phyloP scores from a whole-genome alignment of 2,113 vertebrate species.

The Oenanthe oenanthe region DNA sequence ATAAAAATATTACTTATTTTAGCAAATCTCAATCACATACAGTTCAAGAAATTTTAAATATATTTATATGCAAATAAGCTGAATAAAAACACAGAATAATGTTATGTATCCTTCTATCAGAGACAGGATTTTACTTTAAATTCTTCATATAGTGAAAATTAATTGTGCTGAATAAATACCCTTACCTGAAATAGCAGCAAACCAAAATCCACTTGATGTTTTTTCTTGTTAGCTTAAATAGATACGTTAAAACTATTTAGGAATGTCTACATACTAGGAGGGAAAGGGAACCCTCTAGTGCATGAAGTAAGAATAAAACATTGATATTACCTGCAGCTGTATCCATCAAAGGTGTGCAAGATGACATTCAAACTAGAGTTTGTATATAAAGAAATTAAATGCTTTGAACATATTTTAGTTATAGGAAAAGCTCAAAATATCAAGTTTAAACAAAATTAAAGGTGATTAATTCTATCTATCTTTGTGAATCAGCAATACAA shows the following conservation, averaged over 20 bases:
- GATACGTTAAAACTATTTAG: neutral
- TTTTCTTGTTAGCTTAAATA: neutral
- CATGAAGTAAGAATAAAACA: constrained; percentile 29
- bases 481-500: neutral
- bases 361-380: neutral
- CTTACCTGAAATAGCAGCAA: constrained; percentile 14
- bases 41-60: neutral
- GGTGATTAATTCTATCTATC: neutral
- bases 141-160: neutral
- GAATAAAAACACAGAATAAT: neutral
- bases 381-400: neutral
- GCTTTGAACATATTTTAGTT: neutral
- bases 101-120: neutral
- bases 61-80: neutral
- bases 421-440: neutral
- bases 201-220: neutral
- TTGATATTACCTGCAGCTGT: neutral
- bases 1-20: neutral
- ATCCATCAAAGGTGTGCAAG: neutral
- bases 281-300: constrained; percentile 73
- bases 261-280: neutral
- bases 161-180: neutral
- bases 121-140: neutral
- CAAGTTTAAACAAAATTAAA: neutral
- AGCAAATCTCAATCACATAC: neutral